Conservation (phyloP, 2,113 vertebrate genomes). For the Ancistrus triradiatus region DNA sequence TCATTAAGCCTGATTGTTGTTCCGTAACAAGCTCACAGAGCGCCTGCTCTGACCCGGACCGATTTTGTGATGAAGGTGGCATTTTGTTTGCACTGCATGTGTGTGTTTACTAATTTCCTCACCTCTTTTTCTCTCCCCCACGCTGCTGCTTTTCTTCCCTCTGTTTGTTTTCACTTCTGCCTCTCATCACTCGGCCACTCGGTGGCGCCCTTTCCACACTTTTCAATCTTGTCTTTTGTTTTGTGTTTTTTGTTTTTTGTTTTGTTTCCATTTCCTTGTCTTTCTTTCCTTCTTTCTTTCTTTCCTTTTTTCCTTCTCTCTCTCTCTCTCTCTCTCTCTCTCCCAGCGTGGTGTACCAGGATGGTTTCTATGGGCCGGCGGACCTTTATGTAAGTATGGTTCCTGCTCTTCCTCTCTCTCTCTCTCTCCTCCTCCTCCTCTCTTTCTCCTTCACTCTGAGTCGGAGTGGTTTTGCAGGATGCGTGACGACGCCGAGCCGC, state of each 20-base stretch:
- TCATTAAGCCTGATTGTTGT: neutral
- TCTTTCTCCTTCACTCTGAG: constrained; percentile 43
- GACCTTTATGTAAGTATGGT: constrained; percentile 77
- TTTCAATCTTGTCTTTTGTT: constrained; percentile 18
- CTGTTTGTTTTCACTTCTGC: constrained; percentile 18
- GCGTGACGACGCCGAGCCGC: constrained; percentile 53
- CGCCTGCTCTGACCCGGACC: neutral
- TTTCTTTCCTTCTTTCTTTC: constrained; percentile 3
- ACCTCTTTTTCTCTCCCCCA: constrained; percentile 54
- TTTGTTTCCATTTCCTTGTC: neutral
- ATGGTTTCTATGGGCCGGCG: constrained; percentile 78
- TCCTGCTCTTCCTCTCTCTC: constrained; percentile 42
- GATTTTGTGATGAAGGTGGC: constrained; percentile 60
- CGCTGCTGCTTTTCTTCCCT: constrained; percentile 2
- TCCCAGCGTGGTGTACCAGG: constrained; percentile 78
- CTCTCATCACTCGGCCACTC: constrained; percentile 20
- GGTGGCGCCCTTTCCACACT: constrained; percentile 20
- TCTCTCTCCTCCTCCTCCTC: constrained; percentile 49
- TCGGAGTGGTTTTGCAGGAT: constrained; percentile 57
- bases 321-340: constrained; percentile 45
- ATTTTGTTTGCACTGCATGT: constrained; percentile 73
- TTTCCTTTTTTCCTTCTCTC: neutral
- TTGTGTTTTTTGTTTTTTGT: neutral
- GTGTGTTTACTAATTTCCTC: constrained; percentile 71
- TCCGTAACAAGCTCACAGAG: neutral